Percentiles rank a stretch among this genome's conserved stretches.
Evolutionary conservation across 92 coral and sea anemone species (phyloP).

Genomic region (Heliopora coerulea): DNA sequence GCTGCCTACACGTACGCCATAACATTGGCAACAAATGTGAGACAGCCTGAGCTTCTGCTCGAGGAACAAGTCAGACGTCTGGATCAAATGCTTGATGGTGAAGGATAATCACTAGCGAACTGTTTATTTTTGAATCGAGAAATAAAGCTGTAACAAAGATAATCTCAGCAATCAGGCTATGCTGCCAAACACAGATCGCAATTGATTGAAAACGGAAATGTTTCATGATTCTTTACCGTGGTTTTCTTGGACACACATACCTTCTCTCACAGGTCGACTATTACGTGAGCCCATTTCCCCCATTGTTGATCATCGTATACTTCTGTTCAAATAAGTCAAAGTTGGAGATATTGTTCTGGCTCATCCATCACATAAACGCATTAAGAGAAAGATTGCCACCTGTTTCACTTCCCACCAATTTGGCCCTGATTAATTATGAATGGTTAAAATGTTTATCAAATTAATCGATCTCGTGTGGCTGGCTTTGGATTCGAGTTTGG

Average conservation of each 20-base stretch:
- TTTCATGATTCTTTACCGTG: too few species aligned
- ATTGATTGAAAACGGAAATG: too few species aligned
- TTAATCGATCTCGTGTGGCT: constrained; percentile 31
- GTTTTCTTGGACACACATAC: constrained; percentile 11
- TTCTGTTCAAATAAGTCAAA: constrained; percentile 14
- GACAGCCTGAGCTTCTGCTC: too few species aligned
- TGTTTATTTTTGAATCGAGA: too few species aligned
- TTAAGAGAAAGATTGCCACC: constrained; percentile 26
- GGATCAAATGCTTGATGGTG: too few species aligned
- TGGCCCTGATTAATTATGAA: constrained; percentile 30
- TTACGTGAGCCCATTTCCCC: constrained; percentile 34
- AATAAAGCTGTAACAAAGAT: too few species aligned
- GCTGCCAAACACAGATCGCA: too few species aligned
- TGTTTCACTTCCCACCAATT: constrained; percentile 23
- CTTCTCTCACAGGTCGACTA: constrained; percentile 32
- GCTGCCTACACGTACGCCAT: too few species aligned
- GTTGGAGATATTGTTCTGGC: background rate
- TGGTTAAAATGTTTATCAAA: constrained; percentile 14
- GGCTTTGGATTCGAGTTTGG: background rate
- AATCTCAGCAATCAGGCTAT: too few species aligned
- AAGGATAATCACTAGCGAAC: too few species aligned
- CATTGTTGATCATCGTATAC: constrained; percentile 18
- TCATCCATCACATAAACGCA: constrained; percentile 10
- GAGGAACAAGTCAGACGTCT: too few species aligned
- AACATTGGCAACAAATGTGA: too few species aligned